Evolutionary conservation across 2,797 vertebrate species (phyloP).

Genomic region (Jordanella pulchra): DNA sequence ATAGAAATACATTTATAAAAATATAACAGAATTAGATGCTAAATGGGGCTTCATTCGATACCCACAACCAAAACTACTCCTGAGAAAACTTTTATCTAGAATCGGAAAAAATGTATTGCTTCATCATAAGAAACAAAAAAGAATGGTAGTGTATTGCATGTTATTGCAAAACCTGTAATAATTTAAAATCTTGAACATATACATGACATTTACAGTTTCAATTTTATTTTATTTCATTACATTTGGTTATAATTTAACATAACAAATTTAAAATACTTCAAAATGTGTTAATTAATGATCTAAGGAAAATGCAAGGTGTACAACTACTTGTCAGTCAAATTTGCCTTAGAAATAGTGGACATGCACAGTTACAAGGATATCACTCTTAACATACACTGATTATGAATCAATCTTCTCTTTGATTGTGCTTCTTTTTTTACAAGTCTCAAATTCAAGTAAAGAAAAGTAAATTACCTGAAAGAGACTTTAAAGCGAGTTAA

Average conservation of each 20-base stretch:
- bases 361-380: background rate
- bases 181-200: background rate
- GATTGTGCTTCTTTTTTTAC: background rate
- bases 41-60: background rate
- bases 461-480: background rate
- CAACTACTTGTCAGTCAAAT: background rate
- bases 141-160: background rate
- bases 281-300: no score
- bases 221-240: background rate
- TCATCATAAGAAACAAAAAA: background rate
- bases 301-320: background rate
- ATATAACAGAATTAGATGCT: no score
- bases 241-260: background rate
- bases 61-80: background rate
- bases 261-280: background rate
- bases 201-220: background rate
- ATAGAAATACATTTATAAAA: background rate
- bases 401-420: background rate
- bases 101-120: background rate
- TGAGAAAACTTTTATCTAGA: background rate
- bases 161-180: background rate
- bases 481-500: background rate
- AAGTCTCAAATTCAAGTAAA: background rate
- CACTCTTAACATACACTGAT: background rate
- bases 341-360: background rate